Base-by-base conservation (phyloP, 1,140 invertebrate species). In the Scylla paramamosain region DNA sequence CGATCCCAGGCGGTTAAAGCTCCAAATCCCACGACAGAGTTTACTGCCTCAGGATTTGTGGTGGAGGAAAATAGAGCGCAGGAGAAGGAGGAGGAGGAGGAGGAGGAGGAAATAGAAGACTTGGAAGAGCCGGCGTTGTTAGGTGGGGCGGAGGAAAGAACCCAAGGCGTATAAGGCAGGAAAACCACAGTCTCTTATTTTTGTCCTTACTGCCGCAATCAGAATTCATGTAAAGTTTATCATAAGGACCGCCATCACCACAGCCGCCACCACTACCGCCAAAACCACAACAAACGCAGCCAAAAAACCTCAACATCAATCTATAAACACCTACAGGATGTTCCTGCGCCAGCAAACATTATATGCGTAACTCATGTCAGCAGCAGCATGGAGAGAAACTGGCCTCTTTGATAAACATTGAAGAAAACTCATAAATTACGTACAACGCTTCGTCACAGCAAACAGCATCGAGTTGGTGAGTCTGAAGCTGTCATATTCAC, bases 41-140 rank as follows among this genome's bases (percentile, higher is more conserved):
- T 91, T 91, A 91, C 90, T 91, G 90, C 90, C 59, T 77, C 29
- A 77, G 90, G 90, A 91, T 91, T 91, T 91, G 90, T 77, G 90
- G 32, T 32, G 90, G 90, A 29, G 90, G 59, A 91, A 91, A 91
- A 77, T 77, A 91, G 77, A 91, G 52, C 90, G 52, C 4, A 6
- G 52, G 52, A 77, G 52, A 12, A 39, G 52, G 39, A 32, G 39
- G 31, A 87, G 25, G 31, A 87, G 25, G 84, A 46, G 31, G 84
- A 32, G 8, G 14, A 12, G 59, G 59, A 67, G 20, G 20, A 25
- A 77, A n/a, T 25, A 77, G 67, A 20, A n/a, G 67, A 77, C 0
- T 77, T 77, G 20, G 67, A n/a, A 25, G 6, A n/a, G 67, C 67
- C 67, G 25, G 16, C 67, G 25, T 77, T 77, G 67, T 25, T 59